Base-by-base conservation (phyloP, 2,888 invertebrate species). In the Biston betularia region DNA sequence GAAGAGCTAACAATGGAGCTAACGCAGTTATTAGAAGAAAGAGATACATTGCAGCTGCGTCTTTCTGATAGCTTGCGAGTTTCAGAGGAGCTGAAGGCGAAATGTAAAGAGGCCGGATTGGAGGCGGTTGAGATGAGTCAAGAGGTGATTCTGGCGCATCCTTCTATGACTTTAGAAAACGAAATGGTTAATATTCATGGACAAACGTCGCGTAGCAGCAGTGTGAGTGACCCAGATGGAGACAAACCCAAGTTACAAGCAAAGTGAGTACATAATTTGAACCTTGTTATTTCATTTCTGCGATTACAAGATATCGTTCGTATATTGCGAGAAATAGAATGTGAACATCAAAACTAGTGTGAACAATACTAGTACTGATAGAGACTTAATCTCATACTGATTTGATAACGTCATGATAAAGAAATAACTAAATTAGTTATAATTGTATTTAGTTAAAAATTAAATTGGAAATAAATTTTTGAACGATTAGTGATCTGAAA, bases 1-100 rank as follows among this genome's bases (percentile, higher is more conserved):
- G 98, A 98, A 80, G 98, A 98, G 85, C 93, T 98, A 67, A 97
- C 97, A 0, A 94, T 97, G 79, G 98, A 98, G 84, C 90, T 98
- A 59, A 97, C 97, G 73, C 96, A 96, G 85, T 89, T 98, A 53
- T 87, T 98, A 54, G 97, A 98, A 85, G 98, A 98, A 85, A 94
- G 98, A 61, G 98, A 98, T 81, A 97, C 97, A 0, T 87, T 98
- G 60, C 98, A 98, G 79, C 87, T 98, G 68, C 95, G 97, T 72
- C 88, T 98, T 8, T 98, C 98, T 0, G 97, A 97, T 80, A 96
- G 97, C 10, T 92, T 98, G 63, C 94, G 97, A 52, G 95, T 96
- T 45, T 96, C 96, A 75, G 97, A 97, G 85, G 82, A 94, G 72
- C 73, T 93, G 50, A 93, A 90, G 65, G 71, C 77, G 7, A 88